Evolutionary conservation across 1,140 invertebrate species (phyloP), one percentile per base, ranked within the genome.

Genomic region (Drosophila pectinifera): DNA sequence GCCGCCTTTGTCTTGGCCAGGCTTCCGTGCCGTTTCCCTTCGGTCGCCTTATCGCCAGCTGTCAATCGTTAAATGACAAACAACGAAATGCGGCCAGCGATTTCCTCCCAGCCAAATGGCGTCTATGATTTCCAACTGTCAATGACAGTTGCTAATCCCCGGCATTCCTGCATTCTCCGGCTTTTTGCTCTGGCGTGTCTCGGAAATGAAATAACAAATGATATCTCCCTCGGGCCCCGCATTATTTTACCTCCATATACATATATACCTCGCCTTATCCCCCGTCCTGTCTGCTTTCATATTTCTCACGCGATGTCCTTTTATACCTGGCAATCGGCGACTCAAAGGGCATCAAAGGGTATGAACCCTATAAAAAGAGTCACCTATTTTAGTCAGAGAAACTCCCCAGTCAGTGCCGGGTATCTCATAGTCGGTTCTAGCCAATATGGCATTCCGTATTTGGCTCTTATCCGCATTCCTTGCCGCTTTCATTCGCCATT

Each of bases 21-120:
- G 42, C 48, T 59, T 31, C 48, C 46, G 22, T 51, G 59, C 36
- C 62, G 54, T 70, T 67, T 75, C 61, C 18, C 58, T 45, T 61
- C 41, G 26, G 53, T 64, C 43, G 42, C 45, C 73, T 88, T 88
- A 88, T 89, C 84, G 64, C 48, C 61, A 70, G 72, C 80, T 88
- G 84, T 88, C 84, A 88, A 88, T 88, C 84, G 84, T 74, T 89
- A 89, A 88, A 88, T 89, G 83, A 89, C 84, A 88, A 89, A 89
- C 83, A 89, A 89, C 82, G 84, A 83, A 89, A 83, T 83, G 74
- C 68, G 83, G 69, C 63, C 39, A 46, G 49, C 56, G 45, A 62
- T 56, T 59, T 46, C 28, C 41, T 59, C 41, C 24, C 45, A 42
- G 58, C 58, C 36, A 57, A 58, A 81, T 69, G 76, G 63, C 67